These are phyloP conservation scores for Spilogale gracilis DNA, from an alignment of 2,113 vertebrate genomes.

Conservation along the genomic window DNA sequence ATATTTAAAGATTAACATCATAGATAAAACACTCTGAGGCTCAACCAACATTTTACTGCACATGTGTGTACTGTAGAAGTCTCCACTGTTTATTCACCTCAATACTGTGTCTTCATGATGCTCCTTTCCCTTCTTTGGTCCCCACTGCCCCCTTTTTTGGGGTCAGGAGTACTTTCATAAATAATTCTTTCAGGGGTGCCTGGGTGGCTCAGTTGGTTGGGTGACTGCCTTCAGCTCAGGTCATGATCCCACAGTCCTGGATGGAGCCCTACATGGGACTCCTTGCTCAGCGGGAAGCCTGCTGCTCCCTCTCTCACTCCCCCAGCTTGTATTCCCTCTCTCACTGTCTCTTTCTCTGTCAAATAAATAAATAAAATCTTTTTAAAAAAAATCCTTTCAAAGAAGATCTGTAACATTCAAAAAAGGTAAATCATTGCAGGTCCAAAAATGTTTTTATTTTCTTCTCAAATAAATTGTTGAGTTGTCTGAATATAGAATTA, in stretches of 20 bases:
- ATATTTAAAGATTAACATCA: constrained; percentile 14
- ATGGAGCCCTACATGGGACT: too few relatives aligned
- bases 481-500: constrained; percentile 36
- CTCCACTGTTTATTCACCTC: not conserved
- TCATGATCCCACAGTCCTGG: too few relatives aligned
- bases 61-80: not conserved
- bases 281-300: too few relatives aligned
- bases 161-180: not conserved
- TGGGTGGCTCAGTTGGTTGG: too few relatives aligned
- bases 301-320: too few relatives aligned
- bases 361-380: too few relatives aligned
- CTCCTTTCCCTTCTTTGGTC: not conserved
- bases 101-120: not conserved
- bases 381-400: not conserved
- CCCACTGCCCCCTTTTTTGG: not conserved
- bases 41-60: not conserved
- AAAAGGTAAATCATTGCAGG: not conserved
- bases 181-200: not conserved
- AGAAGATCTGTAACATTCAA: not conserved
- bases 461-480: not conserved
- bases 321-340: too few relatives aligned
- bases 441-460: constrained; percentile 33
- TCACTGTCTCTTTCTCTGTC: too few relatives aligned
- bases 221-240: too few relatives aligned
- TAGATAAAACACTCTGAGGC: not conserved